These are phyloP conservation scores for Drosophila mettleri DNA, from an alignment of 2,888 invertebrate species.

Conservation along the genomic window DNA sequence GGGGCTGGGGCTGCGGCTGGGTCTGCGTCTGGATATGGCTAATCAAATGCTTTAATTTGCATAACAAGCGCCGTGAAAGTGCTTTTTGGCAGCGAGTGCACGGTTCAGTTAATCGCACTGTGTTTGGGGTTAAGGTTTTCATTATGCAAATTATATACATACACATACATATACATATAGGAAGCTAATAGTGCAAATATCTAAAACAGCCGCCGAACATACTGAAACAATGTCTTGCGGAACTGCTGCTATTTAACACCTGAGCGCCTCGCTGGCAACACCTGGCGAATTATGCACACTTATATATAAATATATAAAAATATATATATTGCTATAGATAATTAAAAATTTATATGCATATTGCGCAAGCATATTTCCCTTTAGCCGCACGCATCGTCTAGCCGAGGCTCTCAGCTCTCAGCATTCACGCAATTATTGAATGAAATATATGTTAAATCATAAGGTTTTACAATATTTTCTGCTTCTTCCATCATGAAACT, in stretches of 20 bases:
- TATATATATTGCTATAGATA: background rate
- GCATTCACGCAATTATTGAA: conserved; percentile 74
- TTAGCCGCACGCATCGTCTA: conserved; percentile 57
- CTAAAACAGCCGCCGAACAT: conserved; percentile 33
- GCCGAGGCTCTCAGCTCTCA: conserved; percentile 10
- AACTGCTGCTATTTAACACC: conserved; percentile 75
- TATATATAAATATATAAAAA: conserved; percentile 1
- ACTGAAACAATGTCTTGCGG: conserved; percentile 68
- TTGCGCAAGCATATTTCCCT: conserved; percentile 54
- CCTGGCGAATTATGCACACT: conserved; percentile 18
- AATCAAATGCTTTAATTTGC: conserved; percentile 77
- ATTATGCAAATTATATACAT: conserved; percentile 70
- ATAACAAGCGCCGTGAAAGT: conserved; percentile 70
- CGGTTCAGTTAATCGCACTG: conserved; percentile 67
- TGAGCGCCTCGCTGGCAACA: conserved; percentile 55
- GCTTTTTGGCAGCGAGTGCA: conserved; percentile 43
- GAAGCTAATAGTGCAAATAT: conserved; percentile 72
- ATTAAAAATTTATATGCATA: conserved; percentile 38
- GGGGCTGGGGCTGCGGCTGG: background rate
- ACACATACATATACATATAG: conserved; percentile 31
- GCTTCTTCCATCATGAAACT: conserved; percentile 67
- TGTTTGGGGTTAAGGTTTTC: conserved; percentile 76
- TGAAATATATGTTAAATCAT: conserved; percentile 75
- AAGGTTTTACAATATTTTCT: conserved; percentile 50
- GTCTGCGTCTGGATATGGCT: conserved; percentile 34